Evolutionary conservation across 2,797 vertebrate species (phyloP).

Genomic region (Spinibarbus caldwelli): DNA sequence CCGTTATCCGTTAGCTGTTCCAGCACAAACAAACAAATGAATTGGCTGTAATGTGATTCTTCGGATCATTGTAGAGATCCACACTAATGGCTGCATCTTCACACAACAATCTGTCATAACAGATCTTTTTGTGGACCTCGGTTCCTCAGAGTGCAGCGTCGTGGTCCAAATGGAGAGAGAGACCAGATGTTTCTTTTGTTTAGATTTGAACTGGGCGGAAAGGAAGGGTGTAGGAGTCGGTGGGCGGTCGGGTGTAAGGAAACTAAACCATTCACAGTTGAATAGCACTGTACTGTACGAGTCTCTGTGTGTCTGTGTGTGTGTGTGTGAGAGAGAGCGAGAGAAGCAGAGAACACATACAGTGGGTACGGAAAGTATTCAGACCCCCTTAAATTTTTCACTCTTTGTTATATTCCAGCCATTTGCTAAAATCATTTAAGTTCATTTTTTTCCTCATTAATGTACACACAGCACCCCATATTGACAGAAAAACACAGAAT

Average conservation of each 20-base stretch:
- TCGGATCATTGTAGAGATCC: not conserved
- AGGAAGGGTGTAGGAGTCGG: slow-evolving; percentile 79
- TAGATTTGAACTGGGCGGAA: slow-evolving; percentile 82
- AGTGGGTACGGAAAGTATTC: no score
- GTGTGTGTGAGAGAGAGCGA: no score
- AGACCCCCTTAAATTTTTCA: no score
- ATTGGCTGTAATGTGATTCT: not conserved
- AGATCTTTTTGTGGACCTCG: slow-evolving; percentile 22
- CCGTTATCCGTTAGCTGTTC: not conserved
- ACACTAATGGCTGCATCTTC: not conserved
- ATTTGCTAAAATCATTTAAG: no score
- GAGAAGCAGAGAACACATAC: slow-evolving; percentile 10
- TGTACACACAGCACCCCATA: no score
- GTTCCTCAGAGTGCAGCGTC: not conserved
- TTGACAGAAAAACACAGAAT: no score
- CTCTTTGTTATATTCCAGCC: no score
- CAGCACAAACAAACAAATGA: not conserved
- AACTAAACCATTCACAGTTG: slow-evolving; percentile 75
- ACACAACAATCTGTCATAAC: not conserved
- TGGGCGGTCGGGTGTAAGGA: slow-evolving; percentile 71
- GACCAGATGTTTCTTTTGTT: slow-evolving; percentile 87
- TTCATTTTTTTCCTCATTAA: no score
- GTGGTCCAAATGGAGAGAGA: slow-evolving; percentile 64
- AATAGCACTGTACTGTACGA: slow-evolving; percentile 54
- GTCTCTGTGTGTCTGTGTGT: slow-evolving; percentile 56